Conservation (phyloP, 2,113 vertebrate genomes). For the Aphyosemion australe region DNA sequence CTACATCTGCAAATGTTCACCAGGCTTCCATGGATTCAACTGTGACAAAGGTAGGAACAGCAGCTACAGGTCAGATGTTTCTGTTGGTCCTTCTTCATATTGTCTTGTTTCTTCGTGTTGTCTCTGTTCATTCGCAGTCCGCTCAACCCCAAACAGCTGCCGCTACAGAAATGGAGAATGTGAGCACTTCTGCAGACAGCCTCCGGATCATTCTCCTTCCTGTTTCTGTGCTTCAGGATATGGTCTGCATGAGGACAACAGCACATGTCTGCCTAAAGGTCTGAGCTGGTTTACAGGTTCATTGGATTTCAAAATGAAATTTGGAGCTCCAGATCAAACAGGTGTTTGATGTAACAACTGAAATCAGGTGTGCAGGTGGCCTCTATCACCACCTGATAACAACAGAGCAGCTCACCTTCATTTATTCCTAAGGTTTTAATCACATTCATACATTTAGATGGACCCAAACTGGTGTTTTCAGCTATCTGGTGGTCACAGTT, state of each 20-base stretch:
- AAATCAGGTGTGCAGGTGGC: too few relatives aligned
- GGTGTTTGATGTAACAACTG: too few relatives aligned
- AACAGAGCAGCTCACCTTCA: too few relatives aligned
- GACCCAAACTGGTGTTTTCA: too few relatives aligned
- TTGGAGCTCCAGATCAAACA: too few relatives aligned
- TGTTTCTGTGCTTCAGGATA: slow-evolving; percentile 87
- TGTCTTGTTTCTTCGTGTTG: too few relatives aligned
- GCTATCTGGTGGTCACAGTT: too few relatives aligned
- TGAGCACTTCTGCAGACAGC: slow-evolving; percentile 86
- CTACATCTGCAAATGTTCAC: slow-evolving; percentile 85
- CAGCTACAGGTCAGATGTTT: not conserved
- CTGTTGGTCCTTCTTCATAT: not conserved
- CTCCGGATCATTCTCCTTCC: slow-evolving; percentile 24
- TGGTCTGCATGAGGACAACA: slow-evolving; percentile 71
- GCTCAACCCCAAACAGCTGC: slow-evolving; percentile 70
- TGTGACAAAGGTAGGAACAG: slow-evolving; percentile 85
- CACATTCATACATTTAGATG: too few relatives aligned
- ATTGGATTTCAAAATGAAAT: too few relatives aligned
- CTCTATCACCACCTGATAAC: too few relatives aligned
- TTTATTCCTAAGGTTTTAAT: too few relatives aligned
- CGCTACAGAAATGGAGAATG: slow-evolving; percentile 86
- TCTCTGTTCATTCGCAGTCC: slow-evolving; percentile 52
- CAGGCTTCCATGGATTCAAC: slow-evolving; percentile 81
- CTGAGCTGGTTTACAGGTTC: not conserved
- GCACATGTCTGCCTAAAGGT: slow-evolving; percentile 86